Percentiles rank a stretch among this genome's conserved stretches.
These are phyloP conservation scores for Luidia sarsii DNA, from an alignment of 53 echinoderm and acorn worm species.

Conservation along the genomic window DNA sequence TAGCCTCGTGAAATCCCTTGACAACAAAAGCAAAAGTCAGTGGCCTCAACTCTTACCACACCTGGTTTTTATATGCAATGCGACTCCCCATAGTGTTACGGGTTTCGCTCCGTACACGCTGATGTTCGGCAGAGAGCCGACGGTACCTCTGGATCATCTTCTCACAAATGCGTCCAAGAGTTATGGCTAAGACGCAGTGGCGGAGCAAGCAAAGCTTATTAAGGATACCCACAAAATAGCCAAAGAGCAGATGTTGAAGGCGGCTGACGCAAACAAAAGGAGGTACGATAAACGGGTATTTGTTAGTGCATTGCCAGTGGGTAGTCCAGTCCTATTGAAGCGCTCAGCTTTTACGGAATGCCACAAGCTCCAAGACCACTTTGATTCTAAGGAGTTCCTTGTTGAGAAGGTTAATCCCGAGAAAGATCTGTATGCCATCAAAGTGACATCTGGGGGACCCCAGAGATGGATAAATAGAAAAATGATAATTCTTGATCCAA, in stretches of 20 bases:
- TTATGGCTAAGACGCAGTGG: slow-evolving; percentile 26
- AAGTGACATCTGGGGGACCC: background rate
- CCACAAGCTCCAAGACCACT: slow-evolving; percentile 37
- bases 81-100: no score
- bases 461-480: slow-evolving; percentile 4
- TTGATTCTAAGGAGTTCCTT: slow-evolving; percentile 8
- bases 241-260: background rate
- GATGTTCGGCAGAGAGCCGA: slow-evolving; percentile 15
- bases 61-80: slow-evolving; percentile 29
- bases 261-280: background rate
- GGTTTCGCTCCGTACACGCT: slow-evolving; percentile 29
- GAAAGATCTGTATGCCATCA: background rate
- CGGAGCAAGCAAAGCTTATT: background rate
- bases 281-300: slow-evolving; percentile 18
- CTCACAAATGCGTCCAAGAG: background rate
- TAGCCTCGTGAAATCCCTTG: slow-evolving; percentile 33
- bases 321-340: slow-evolving; percentile 26
- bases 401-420: background rate
- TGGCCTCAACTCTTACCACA: slow-evolving; percentile 56
- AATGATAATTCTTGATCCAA: slow-evolving; percentile 2
- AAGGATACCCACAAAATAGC: background rate
- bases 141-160: slow-evolving; percentile 7
- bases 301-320: background rate
- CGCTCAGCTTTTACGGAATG: slow-evolving; percentile 28
- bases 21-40: background rate